These are phyloP conservation scores for Amiota minor DNA, from an alignment of 2,888 invertebrate species.

Conservation along the genomic window DNA sequence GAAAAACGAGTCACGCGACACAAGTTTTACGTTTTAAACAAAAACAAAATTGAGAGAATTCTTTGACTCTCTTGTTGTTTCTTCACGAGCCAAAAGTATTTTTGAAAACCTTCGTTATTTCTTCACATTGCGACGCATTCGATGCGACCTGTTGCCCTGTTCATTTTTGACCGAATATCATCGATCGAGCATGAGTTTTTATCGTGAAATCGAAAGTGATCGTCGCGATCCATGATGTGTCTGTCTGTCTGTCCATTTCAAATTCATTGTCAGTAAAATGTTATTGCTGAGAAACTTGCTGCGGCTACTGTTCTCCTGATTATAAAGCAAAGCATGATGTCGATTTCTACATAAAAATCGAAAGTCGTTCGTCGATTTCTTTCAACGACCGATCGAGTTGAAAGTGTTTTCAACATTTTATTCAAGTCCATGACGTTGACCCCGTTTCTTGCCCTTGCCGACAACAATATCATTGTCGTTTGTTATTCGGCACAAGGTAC, in stretches of 20 bases:
- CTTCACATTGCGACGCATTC: not conserved
- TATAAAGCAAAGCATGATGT: constrained; percentile 64
- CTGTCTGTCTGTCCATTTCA: too few species aligned
- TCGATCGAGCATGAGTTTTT: constrained; percentile 59
- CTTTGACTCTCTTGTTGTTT: too few species aligned
- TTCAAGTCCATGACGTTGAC: constrained; percentile 3
- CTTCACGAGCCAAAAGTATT: too few species aligned
- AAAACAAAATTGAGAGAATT: too few species aligned
- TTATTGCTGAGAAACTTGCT: not conserved
- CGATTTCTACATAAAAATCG: constrained; percentile 70
- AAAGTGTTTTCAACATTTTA: not conserved
- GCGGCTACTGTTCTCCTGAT: constrained; percentile 57
- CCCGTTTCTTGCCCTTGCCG: not conserved
- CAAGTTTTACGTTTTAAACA: too few species aligned
- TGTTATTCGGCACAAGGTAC: constrained; percentile 52
- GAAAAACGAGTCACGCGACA: too few species aligned
- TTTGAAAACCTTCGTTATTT: not conserved
- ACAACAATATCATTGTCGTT: constrained; percentile 44
- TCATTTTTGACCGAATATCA: constrained; percentile 66
- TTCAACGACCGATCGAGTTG: not conserved
- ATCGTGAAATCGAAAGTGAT: constrained; percentile 67
- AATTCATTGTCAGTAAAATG: too few species aligned
- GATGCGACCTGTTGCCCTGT: constrained; percentile 47
- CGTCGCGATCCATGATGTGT: not conserved
- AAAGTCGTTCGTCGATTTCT: constrained; percentile 53